These are phyloP conservation scores for Rousettus madagascariensis DNA, from an alignment of 2,797 vertebrate genomes.

Conservation along the genomic window DNA sequence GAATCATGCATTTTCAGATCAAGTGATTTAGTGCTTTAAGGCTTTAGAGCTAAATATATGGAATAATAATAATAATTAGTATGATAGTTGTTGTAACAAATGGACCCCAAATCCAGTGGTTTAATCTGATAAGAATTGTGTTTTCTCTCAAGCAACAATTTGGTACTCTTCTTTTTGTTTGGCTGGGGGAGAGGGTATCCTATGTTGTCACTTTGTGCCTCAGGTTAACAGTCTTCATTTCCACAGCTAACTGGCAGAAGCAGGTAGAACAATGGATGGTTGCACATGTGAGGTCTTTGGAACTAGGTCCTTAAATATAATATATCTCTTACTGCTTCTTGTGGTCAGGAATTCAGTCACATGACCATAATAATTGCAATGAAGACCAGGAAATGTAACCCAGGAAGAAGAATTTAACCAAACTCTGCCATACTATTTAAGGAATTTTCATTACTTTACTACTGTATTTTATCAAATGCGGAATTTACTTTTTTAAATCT, in stretches of 20 bases:
- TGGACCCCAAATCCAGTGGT: neutral
- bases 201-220: neutral
- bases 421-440: neutral
- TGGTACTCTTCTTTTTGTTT: neutral
- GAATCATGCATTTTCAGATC: neutral
- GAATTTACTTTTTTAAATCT: neutral
- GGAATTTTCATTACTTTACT: neutral
- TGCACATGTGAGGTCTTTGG: neutral
- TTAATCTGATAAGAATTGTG: neutral
- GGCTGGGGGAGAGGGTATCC: neutral
- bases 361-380: neutral
- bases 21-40: neutral
- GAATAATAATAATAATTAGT: neutral
- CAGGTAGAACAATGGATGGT: neutral
- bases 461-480: neutral
- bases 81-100: neutral
- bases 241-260: neutral
- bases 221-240: neutral
- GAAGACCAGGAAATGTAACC: neutral
- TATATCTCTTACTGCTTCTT: neutral
- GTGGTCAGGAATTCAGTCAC: neutral
- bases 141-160: neutral
- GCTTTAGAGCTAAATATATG: neutral
- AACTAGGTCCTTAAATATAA: neutral
- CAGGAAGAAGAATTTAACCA: neutral